These are phyloP conservation scores for Chaitophorus viminalis DNA, from an alignment of 2,888 invertebrate species.

Conservation along the genomic window DNA sequence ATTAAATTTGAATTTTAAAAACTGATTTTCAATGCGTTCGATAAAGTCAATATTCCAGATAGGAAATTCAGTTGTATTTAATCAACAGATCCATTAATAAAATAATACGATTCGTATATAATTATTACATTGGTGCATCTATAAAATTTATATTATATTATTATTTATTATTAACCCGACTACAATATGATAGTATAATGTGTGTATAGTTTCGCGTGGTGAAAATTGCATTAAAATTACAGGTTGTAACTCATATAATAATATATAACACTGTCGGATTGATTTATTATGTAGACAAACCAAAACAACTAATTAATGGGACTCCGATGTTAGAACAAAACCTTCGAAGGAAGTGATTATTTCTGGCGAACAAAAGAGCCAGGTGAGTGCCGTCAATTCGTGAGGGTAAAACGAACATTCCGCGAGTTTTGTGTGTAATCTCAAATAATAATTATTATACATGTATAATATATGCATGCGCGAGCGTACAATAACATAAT, in stretches of 20 bases:
- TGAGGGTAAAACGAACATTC: constrained; percentile 6
- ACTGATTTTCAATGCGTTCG: too few species aligned
- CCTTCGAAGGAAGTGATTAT: constrained; percentile 42
- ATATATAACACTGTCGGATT: neutral
- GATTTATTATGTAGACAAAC: constrained; percentile 42
- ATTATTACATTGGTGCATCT: too few species aligned
- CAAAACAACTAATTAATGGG: constrained; percentile 45
- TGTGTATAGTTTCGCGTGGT: neutral
- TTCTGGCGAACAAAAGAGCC: constrained; percentile 42
- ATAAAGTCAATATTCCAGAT: too few species aligned
- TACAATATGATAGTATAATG: too few species aligned
- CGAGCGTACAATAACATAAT: too few species aligned
- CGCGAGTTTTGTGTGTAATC: constrained; percentile 14
- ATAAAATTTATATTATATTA: neutral
- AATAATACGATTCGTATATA: too few species aligned
- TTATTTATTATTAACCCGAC: neutral
- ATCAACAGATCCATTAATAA: too few species aligned
- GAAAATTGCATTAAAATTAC: constrained; percentile 10
- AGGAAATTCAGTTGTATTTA: too few species aligned
- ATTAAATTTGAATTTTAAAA: too few species aligned
- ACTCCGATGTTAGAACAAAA: constrained; percentile 39
- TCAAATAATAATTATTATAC: constrained; percentile 27
- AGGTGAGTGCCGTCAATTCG: constrained; percentile 31
- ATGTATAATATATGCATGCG: neutral
- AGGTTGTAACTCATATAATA: neutral